These are phyloP conservation scores for Corythaeola cristata DNA, from an alignment of 2,113 vertebrate genomes.

Conservation along the genomic window DNA sequence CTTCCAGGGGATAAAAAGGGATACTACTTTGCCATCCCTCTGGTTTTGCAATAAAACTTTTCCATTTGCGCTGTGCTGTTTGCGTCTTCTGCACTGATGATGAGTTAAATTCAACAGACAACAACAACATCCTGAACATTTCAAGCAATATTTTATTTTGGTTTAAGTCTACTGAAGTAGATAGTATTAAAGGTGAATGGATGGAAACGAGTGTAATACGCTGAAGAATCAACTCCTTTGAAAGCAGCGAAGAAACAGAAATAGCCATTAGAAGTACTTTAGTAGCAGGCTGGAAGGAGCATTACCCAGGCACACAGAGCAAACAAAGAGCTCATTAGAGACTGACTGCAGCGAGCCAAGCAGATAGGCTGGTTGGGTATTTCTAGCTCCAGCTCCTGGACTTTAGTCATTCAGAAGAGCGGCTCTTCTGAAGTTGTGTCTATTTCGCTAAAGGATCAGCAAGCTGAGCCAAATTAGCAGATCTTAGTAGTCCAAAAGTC, in stretches of 20 bases:
- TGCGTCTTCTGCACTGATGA: background rate
- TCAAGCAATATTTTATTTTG: slow-evolving; percentile 31
- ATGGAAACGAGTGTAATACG: background rate
- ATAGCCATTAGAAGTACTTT: background rate
- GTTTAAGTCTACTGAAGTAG: background rate
- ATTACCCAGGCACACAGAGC: background rate
- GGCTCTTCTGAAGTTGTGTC: background rate
- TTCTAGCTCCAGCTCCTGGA: background rate
- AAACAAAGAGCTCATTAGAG: background rate
- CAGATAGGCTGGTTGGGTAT: background rate
- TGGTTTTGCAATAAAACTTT: slow-evolving; percentile 67
- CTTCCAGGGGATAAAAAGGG: background rate
- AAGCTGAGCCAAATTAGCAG: background rate
- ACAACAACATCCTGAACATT: slow-evolving; percentile 32
- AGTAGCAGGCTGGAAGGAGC: background rate
- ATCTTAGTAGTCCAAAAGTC: background rate
- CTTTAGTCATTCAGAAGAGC: background rate
- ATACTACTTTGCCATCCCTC: slow-evolving; percentile 16
- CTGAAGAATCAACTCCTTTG: slow-evolving; percentile 13
- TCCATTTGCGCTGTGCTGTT: slow-evolving; percentile 45
- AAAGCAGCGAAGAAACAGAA: background rate
- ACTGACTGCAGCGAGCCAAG: background rate
- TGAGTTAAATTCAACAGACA: slow-evolving; percentile 49
- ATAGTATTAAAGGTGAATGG: background rate
- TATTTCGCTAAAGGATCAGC: background rate